Percentiles rank a stretch among this genome's conserved stretches.
phyloP scores from a whole-genome alignment of 2,113 vertebrate species.

The Nothobranchius kuhntae region DNA sequence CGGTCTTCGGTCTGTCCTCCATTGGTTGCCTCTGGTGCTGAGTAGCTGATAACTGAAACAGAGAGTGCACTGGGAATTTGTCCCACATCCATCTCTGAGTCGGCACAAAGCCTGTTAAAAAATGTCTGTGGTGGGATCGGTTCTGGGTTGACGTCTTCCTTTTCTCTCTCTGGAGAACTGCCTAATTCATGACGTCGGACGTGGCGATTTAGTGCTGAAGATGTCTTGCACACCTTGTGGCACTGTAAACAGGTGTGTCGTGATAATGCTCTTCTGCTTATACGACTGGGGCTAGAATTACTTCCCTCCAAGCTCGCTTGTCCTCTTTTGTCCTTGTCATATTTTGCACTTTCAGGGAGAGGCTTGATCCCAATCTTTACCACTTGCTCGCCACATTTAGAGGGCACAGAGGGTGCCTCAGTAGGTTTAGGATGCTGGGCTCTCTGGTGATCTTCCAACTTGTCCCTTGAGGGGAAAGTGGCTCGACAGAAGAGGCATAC shows the following conservation, averaged over 20 bases:
- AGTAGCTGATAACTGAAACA: constrained; percentile 82
- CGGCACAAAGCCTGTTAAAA: constrained; percentile 45
- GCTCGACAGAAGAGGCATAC: constrained; percentile 79
- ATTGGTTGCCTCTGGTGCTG: constrained; percentile 54
- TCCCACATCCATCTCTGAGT: constrained; percentile 52
- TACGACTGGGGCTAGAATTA: constrained; percentile 64
- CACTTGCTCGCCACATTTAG: constrained; percentile 46
- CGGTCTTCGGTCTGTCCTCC: constrained; percentile 24
- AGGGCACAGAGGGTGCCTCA: constrained; percentile 49
- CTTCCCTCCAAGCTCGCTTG: constrained; percentile 28
- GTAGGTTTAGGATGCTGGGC: constrained; percentile 73
- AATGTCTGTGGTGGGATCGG: constrained; percentile 48
- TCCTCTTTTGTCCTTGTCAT: constrained; percentile 56
- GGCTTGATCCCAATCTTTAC: constrained; percentile 45
- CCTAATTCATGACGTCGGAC: constrained; percentile 82
- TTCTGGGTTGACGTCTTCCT: constrained; percentile 55
- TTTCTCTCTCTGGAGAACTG: constrained; percentile 73
- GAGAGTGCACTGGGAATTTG: constrained; percentile 65
- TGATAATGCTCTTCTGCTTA: constrained; percentile 81
- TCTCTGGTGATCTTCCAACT: constrained; percentile 82
- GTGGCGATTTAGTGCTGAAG: constrained; percentile 86
- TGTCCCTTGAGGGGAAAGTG: constrained; percentile 78
- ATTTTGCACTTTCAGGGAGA: constrained; percentile 54
- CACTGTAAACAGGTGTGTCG: constrained; percentile 86
- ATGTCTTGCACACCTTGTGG: constrained; percentile 88